Percentiles rank a stretch among this genome's conserved stretches.
Evolutionary conservation across 2,888 invertebrate genomes (phyloP).

Genomic region (Aelia acuminata): DNA sequence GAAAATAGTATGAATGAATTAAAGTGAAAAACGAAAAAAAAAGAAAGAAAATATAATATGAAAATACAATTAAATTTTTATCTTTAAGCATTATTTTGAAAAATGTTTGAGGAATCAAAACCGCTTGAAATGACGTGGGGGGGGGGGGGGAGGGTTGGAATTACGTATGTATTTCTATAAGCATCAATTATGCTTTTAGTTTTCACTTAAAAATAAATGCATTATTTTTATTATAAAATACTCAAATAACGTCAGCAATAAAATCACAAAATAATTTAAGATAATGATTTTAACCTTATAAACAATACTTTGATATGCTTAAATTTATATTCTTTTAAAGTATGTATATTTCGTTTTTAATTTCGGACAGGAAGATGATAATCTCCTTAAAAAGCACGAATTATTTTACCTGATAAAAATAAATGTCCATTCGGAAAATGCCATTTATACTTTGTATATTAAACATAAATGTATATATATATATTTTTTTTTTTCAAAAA

Average conservation of each 20-base stretch:
- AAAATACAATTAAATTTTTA: too few species aligned
- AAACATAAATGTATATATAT: too few species aligned
- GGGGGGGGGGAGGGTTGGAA: too few species aligned
- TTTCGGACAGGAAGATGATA: not conserved
- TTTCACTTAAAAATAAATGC: too few species aligned
- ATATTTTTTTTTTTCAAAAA: constrained; percentile 15
- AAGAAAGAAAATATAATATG: too few species aligned
- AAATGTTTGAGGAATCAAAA: too few species aligned
- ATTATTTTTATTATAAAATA: not conserved
- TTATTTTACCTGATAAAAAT: not conserved
- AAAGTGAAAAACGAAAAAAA: too few species aligned
- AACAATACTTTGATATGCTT: not conserved
- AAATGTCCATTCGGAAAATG: not conserved
- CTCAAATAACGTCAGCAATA: not conserved
- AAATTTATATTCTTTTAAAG: not conserved
- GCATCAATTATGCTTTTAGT: too few species aligned
- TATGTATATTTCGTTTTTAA: not conserved
- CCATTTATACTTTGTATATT: not conserved
- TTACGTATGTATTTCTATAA: too few species aligned
- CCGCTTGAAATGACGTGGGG: too few species aligned
- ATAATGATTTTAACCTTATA: not conserved
- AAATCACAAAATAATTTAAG: not conserved
- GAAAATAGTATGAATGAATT: too few species aligned
- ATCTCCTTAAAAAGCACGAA: not conserved
- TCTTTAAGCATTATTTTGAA: too few species aligned